Conservation (phyloP, 2,888 invertebrate genomes). For the Ochropleura leucogaster region DNA sequence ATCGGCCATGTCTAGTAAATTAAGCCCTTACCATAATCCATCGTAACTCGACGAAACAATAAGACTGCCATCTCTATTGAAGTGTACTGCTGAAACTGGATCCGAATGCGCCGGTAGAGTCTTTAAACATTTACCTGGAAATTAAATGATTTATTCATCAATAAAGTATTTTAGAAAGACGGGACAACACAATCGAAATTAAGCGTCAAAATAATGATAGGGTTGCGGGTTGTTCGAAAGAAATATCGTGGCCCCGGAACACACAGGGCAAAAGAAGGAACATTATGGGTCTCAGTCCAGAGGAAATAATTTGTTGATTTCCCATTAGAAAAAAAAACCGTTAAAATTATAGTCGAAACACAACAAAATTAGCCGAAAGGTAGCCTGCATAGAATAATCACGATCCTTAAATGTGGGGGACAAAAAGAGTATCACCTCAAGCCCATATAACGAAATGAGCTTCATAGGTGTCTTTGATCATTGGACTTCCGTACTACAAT, state of each 20-base stretch:
- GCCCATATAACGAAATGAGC: background rate
- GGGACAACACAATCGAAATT: too few species aligned
- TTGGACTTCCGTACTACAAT: conserved; percentile 27
- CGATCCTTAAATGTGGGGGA: background rate
- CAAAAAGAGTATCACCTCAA: background rate
- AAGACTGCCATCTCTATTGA: conserved; percentile 99
- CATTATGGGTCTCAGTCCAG: too few species aligned
- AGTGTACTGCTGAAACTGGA: conserved; percentile 99
- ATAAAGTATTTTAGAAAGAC: background rate
- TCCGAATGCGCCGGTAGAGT: conserved; percentile 99
- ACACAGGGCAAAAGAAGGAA: too few species aligned
- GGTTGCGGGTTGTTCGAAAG: too few species aligned
- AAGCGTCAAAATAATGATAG: background rate
- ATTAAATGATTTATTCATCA: conserved; percentile 11
- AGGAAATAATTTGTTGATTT: too few species aligned
- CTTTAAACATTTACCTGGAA: conserved; percentile 96
- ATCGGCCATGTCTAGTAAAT: conserved; percentile 48
- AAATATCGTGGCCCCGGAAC: too few species aligned
- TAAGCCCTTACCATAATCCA: conserved; percentile 95
- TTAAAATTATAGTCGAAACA: background rate
- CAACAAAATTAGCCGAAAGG: background rate
- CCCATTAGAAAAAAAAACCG: background rate
- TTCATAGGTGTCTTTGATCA: conserved; percentile 29
- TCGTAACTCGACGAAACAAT: conserved; percentile 99
- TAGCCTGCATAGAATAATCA: background rate